Evolutionary conservation across 1,140 invertebrate species (phyloP), one percentile per base, ranked within the genome.

Genomic region (Wiebesia pumilae): DNA sequence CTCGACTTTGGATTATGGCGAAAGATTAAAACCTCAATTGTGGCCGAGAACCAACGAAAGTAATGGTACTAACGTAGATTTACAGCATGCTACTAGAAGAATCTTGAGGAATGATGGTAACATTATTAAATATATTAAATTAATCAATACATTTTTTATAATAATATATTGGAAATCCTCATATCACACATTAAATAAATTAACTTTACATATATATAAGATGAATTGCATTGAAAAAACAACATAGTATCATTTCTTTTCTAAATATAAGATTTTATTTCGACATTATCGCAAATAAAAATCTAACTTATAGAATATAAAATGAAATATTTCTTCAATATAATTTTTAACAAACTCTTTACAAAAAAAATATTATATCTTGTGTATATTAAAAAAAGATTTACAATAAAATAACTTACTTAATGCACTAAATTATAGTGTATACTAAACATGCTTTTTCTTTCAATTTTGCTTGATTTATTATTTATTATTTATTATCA

Each of bases 81-180:
- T 87, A 27, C 75, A 83, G 16, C 62, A 87, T 58, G 35, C 30
- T 47, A 58, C 75, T 35, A 89, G 88, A 54, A 86, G 88, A 88
- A 89, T 90, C 21, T n/a, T 89, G 6, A 88, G 87, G 81, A 90
- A 90, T 65, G 89, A 90, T 33, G 90, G 90, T 91, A 90, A 89
- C n/a, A 88, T 69, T 51, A 82, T 71, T 47, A 7, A 7, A 71
- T 65, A 65, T 4, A 65, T 3, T 4, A 27, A 65, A 27, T n/a
- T 65, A 7, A 69, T 35, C 16, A 69, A 33, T 69, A 14, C 3
- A 69, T 71, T 38, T 7, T 71, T 85, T 21, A 38, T 73, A 40
- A 1, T 35, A 21, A 35, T 73, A 33, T 73, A 35, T 12, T 51
- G 71, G 3, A 30, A 30, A n/a, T n/a, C 14, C 9, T 67, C 30